These are phyloP conservation scores for Takifugu bimaculatus DNA, from an alignment of 2,113 vertebrate species.

Conservation along the genomic window DNA sequence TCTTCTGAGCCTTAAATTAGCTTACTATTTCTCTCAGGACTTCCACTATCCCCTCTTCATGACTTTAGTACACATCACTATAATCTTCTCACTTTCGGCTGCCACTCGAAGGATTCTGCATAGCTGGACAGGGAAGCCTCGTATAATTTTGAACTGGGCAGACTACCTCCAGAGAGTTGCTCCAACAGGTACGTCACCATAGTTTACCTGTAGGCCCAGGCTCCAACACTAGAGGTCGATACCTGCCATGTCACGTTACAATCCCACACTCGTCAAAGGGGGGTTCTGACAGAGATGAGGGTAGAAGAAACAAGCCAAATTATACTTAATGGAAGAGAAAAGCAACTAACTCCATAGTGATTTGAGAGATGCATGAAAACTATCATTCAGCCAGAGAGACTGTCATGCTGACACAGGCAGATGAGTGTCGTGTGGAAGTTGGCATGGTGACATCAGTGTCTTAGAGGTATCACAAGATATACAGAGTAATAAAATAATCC, in stretches of 20 bases:
- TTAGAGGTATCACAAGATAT: neutral
- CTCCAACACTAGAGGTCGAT: too few species aligned
- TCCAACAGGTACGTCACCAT: constrained; percentile 79
- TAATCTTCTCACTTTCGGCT: constrained; percentile 83
- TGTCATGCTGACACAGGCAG: too few species aligned
- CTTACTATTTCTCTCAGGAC: constrained; percentile 61
- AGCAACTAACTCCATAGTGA: too few species aligned
- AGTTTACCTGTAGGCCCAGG: neutral
- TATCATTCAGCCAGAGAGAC: too few species aligned
- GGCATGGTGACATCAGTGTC: neutral
- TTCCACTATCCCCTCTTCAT: constrained; percentile 93
- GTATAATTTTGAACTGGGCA: constrained; percentile 79
- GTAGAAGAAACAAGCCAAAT: too few species aligned
- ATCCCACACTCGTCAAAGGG: too few species aligned
- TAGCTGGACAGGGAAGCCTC: constrained; percentile 77
- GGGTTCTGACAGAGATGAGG: too few species aligned
- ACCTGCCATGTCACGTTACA: too few species aligned
- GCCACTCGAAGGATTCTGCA: constrained; percentile 71
- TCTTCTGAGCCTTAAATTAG: neutral
- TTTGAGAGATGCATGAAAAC: too few species aligned
- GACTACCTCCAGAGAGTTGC: constrained; percentile 83
- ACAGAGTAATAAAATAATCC: neutral
- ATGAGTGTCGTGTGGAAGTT: too few species aligned
- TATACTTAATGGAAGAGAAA: too few species aligned
- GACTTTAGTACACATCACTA: constrained; percentile 84